Base-by-base conservation (phyloP, 2,113 vertebrate species). In the Nannobrachium achirus region DNA sequence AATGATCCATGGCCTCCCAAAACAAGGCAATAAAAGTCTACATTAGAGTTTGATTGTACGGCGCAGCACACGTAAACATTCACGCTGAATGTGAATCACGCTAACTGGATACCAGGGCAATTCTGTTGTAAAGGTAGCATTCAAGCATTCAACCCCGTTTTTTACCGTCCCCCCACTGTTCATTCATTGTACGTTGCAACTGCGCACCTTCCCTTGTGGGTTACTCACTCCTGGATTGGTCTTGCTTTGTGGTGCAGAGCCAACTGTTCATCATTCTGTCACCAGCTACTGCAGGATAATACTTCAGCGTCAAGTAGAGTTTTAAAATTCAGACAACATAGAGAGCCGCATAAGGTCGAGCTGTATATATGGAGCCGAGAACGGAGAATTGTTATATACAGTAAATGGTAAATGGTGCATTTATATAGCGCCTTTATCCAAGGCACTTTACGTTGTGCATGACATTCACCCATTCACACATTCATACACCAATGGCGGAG, bases 211-310 rank as follows among this genome's bases (percentile, higher is more conserved):
- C 78, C 84, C 86, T 69, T 50, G 88, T 78, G 83, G 86, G 79
- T 81, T 63, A 81, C 86, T 81, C 74, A 76, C 77, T 66, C 87
- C 83, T 80, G 83, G 80, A 79, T 84, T 20, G 84, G 66, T 78
- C 80, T 75, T 58, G 77, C 75, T 77, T 87, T 78, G 63, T 79
- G 73, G 81, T 8, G 81, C 78, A 55, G 66, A 71, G 79, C 75
- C 57, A 51, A 69, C 83, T 75, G 76, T 91, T 86, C 83, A 86
- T 91, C 89, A 87, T 86, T 61, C 85, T 89, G 86, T 84, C 88
- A 81, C 51, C 83, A 60, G 82, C 80, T 56, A 55, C 88, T 75
- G 88, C 85, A 61, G 81, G 63, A 83, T 84, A 86, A 88, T 87
- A 69, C 84, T 66, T 89, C 86, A 87, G 86, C 83, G 84, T 90